These are phyloP conservation scores for Cetonia aurata DNA, from an alignment of 2,888 invertebrate genomes.

Conservation along the genomic window DNA sequence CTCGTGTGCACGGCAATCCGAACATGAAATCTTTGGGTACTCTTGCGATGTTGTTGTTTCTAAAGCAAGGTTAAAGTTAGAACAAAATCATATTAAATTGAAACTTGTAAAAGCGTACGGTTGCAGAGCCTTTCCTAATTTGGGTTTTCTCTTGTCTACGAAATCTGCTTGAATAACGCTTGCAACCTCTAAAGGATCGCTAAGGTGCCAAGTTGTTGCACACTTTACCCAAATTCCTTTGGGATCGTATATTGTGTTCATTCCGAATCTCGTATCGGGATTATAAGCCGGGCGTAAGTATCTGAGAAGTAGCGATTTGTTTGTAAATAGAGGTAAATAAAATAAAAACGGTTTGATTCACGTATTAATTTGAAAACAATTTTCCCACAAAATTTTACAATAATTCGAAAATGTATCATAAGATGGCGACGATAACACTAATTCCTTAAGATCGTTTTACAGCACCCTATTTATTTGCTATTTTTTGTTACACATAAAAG, in stretches of 20 bases:
- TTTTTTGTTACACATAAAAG: too few species aligned
- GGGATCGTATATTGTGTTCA: constrained; percentile 66
- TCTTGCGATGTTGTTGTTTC: constrained; percentile 66
- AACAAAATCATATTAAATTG: constrained; percentile 6
- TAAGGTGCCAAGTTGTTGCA: constrained; percentile 63
- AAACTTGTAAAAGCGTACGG: constrained; percentile 59
- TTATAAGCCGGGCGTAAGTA: constrained; percentile 65
- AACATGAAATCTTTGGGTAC: constrained; percentile 68
- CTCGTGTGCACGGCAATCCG: constrained; percentile 64
- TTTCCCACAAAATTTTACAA: background rate
- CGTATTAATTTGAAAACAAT: background rate
- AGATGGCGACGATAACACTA: background rate
- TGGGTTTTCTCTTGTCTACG: constrained; percentile 61
- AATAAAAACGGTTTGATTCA: background rate
- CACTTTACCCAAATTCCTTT: constrained; percentile 69
- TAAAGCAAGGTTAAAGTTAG: constrained; percentile 48
- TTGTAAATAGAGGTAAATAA: background rate
- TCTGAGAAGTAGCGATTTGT: constrained; percentile 51
- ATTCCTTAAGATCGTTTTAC: too few species aligned
- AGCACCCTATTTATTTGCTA: too few species aligned
- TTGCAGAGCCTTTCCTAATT: constrained; percentile 65
- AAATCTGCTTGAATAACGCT: constrained; percentile 67
- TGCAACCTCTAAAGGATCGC: constrained; percentile 60
- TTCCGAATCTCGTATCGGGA: constrained; percentile 67
- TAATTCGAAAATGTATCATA: background rate